phyloP scores from a whole-genome alignment of 2,113 vertebrate species.

The Ammodramus savannarum region DNA sequence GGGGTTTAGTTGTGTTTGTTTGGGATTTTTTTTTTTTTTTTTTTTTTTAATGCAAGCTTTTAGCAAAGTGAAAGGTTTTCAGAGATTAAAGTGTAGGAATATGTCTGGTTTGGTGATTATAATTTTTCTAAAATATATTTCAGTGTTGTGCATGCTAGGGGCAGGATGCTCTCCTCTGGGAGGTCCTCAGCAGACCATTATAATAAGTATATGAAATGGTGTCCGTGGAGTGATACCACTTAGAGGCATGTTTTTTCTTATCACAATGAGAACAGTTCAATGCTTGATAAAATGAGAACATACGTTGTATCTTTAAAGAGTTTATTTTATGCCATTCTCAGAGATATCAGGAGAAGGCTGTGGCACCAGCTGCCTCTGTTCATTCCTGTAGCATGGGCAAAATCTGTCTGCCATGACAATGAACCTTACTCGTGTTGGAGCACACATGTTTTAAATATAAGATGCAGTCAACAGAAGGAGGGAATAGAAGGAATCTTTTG shows the following conservation, averaged over 20 bases:
- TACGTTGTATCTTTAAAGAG: background rate
- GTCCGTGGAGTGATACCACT: background rate
- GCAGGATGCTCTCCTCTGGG: background rate
- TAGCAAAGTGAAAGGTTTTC: background rate
- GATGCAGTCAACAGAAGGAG: background rate
- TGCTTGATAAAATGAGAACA: background rate
- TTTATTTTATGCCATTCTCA: background rate
- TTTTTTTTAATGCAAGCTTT: background rate
- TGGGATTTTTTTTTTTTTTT: too few species aligned
- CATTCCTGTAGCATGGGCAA: background rate
- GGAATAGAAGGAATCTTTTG: background rate
- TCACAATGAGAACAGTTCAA: background rate
- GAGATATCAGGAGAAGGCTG: background rate
- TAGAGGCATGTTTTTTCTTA: background rate
- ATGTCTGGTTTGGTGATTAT: slow-evolving; percentile 49
- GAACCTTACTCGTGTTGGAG: background rate
- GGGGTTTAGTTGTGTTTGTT: background rate
- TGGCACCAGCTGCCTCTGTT: background rate
- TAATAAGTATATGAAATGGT: background rate
- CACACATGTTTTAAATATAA: background rate
- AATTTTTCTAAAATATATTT: slow-evolving; percentile 17
- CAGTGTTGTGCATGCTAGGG: background rate
- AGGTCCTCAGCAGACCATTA: slow-evolving; percentile 13
- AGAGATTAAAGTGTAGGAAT: slow-evolving; percentile 33
- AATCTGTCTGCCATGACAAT: background rate